Percentiles rank a stretch among this genome's conserved stretches.
These are phyloP conservation scores for Rhopalosiphum nymphaeae DNA, from an alignment of 2,888 invertebrate genomes.

Conservation along the genomic window DNA sequence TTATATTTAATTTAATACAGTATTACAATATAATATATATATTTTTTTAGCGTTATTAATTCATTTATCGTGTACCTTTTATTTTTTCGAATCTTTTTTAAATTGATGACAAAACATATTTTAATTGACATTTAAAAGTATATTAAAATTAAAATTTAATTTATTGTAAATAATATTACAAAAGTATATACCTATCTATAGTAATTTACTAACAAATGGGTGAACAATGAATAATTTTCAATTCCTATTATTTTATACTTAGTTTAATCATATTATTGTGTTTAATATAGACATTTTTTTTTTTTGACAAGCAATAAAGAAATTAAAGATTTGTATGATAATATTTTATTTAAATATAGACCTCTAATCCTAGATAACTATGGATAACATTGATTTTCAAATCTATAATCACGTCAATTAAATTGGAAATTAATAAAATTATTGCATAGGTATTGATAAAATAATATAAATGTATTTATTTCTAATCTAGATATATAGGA, in stretches of 20 bases:
- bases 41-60: not conserved
- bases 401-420: not conserved
- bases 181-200: not conserved
- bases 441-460: not conserved
- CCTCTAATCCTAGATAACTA: not conserved
- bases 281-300: not conserved
- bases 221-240: not conserved
- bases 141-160: not conserved
- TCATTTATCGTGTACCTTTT: not conserved
- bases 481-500: not conserved
- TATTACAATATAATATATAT: not conserved
- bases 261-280: not conserved
- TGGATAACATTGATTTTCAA: not conserved
- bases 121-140: not conserved
- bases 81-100: not conserved
- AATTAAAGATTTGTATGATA: not conserved
- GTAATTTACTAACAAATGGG: not conserved
- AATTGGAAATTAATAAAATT: not conserved
- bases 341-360: not conserved
- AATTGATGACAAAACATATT: not conserved
- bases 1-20: not conserved
- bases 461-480: not conserved
- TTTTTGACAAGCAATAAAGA: not conserved
- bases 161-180: not conserved
- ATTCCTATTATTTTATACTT: not conserved